A percentile compares a stretch with the other conserved stretches of the same genome.
These are phyloP conservation scores for Laticauda laticaudata DNA, from an alignment of 2,113 vertebrate genomes.

Conservation along the genomic window DNA sequence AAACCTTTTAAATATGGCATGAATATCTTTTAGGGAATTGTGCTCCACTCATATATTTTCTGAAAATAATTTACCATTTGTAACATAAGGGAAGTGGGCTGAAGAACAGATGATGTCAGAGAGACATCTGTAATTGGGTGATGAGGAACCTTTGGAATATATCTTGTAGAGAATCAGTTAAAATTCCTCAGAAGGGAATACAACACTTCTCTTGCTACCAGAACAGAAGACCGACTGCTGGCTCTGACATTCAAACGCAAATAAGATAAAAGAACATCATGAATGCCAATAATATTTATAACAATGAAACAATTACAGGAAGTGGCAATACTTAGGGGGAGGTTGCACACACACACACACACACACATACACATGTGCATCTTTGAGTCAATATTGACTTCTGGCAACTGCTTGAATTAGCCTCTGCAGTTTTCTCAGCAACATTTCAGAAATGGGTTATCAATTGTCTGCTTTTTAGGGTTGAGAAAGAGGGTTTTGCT, in stretches of 20 bases:
- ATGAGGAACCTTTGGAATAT: background rate
- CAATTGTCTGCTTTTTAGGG: background rate
- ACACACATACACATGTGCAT: background rate
- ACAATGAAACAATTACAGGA: background rate
- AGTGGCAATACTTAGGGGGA: background rate
- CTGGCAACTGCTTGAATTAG: background rate
- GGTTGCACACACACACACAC: background rate
- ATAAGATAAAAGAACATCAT: background rate
- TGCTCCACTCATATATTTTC: background rate
- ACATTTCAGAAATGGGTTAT: background rate
- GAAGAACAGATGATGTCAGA: conserved; percentile 17
- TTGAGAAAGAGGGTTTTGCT: background rate
- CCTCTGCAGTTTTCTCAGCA: background rate
- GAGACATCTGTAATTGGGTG: background rate
- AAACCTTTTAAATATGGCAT: background rate
- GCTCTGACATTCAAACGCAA: background rate
- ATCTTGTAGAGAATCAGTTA: conserved; percentile 1
- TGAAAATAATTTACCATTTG: conserved; percentile 15
- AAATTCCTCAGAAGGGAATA: background rate
- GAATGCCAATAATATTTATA: background rate
- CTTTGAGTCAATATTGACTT: background rate
- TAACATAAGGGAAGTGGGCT: conserved; percentile 24
- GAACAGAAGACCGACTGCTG: background rate
- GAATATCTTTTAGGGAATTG: background rate
- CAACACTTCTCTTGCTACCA: background rate